Evolutionary conservation across 2,113 vertebrate species (phyloP).

Genomic region (Sebastes schlegelii): DNA sequence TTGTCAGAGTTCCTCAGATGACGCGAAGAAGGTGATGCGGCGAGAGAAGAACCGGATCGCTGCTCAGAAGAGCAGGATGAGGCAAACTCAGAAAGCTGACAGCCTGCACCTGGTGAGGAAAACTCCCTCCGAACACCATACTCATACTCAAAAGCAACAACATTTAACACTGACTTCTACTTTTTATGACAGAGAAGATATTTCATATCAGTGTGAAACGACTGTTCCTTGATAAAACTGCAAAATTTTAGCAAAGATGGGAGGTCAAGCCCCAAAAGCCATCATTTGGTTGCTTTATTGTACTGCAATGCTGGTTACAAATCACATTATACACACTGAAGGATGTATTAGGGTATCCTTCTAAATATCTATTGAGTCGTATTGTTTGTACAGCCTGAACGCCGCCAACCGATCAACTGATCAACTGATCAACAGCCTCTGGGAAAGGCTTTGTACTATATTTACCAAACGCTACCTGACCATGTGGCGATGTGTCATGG

Average conservation of each 20-base stretch:
- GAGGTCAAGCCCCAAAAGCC: not conserved
- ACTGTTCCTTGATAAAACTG: not conserved
- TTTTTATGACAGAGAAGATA: not conserved
- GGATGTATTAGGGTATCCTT: not conserved
- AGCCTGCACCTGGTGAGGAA: conserved; percentile 94
- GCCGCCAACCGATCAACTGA: not conserved
- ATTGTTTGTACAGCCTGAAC: not conserved
- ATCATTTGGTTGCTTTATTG: not conserved
- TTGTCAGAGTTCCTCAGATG: conserved; percentile 91
- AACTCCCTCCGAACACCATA: not conserved
- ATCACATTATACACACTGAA: not conserved
- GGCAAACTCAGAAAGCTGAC: conserved; percentile 97
- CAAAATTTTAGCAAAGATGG: not conserved
- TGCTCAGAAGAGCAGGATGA: conserved; percentile 97
- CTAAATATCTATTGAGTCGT: not conserved
- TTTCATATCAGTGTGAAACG: not conserved
- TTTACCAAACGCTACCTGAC: conserved; percentile 76
- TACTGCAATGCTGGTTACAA: not conserved
- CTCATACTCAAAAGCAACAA: not conserved
- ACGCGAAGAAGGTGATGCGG: conserved; percentile 93
- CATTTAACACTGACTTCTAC: not conserved
- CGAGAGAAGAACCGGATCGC: conserved; percentile 98
- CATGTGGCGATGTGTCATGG: conserved; percentile 86
- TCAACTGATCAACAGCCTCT: not conserved
- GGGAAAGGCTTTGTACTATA: conserved; percentile 57